phyloP scores from a whole-genome alignment of 1,140 invertebrate genomes.

The Asbolus verrucosus region DNA sequence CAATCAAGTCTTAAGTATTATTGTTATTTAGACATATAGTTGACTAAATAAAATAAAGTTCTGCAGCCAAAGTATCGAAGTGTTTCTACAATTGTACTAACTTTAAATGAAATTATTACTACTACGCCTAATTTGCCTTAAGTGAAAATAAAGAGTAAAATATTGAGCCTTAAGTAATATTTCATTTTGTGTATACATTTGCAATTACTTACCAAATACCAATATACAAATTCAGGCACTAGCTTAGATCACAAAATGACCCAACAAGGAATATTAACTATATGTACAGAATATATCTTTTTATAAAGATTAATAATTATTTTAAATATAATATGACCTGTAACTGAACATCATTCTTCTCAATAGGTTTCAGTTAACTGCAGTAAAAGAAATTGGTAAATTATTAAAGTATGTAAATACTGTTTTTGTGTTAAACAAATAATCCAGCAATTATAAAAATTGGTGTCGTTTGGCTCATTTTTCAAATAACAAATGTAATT shows the following conservation, averaged over 20 bases:
- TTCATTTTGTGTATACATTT: slow-evolving; percentile 35
- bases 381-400: slow-evolving; percentile 28
- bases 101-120: not conserved
- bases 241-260: slow-evolving; percentile 45
- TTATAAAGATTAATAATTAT: not conserved
- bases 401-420: slow-evolving; percentile 3
- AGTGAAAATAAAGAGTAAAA: slow-evolving; percentile 29
- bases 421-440: not conserved
- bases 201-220: slow-evolving; percentile 30
- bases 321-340: slow-evolving; percentile 8
- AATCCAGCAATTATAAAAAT: not conserved
- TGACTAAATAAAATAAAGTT: slow-evolving; percentile 11
- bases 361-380: not conserved
- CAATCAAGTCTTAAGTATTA: not conserved
- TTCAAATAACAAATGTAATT: no score
- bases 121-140: not conserved
- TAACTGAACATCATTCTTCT: not conserved
- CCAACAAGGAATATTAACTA: slow-evolving; percentile 42
- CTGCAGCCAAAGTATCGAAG: not conserved
- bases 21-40: not conserved
- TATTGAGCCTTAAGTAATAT: slow-evolving; percentile 25
- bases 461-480: not conserved
- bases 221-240: slow-evolving; percentile 46
- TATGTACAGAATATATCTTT: slow-evolving; percentile 6
- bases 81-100: slow-evolving; percentile 6